Conservation (phyloP, 2,113 vertebrate species). For the Fregata magnificens region DNA sequence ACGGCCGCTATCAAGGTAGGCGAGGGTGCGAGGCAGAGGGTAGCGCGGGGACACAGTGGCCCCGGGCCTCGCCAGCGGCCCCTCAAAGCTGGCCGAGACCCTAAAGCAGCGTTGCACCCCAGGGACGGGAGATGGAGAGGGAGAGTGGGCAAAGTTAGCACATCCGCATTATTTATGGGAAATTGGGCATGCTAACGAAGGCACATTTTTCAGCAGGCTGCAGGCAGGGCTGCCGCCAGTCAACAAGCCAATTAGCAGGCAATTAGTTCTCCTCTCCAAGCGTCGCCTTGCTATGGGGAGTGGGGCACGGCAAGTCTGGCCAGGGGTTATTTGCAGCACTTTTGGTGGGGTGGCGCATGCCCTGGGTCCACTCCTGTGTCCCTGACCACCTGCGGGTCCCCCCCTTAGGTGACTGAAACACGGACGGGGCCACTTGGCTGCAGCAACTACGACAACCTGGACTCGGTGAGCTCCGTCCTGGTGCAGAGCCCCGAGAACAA, state of each 20-base stretch:
- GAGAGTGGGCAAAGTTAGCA: neutral
- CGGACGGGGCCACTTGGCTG: slow-evolving; percentile 96
- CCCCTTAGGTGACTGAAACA: slow-evolving; percentile 91
- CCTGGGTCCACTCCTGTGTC: neutral
- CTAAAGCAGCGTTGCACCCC: neutral
- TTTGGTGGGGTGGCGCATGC: accelerated
- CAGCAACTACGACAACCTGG: slow-evolving; percentile 99
- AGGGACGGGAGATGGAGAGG: neutral
- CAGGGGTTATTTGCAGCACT: neutral
- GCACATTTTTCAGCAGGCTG: slow-evolving; percentile 33
- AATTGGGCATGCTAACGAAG: slow-evolving; percentile 60
- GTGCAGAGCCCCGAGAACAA: slow-evolving; percentile 99
- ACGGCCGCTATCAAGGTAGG: slow-evolving; percentile 95
- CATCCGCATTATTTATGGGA: slow-evolving; percentile 14
- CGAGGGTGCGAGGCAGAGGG: accelerated
- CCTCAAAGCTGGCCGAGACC: neutral
- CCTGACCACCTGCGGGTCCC: neutral
- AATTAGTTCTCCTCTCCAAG: slow-evolving; percentile 54
- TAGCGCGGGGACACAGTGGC: accelerated
- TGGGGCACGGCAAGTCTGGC: neutral
- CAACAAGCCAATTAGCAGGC: slow-evolving; percentile 70
- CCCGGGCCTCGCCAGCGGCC: accelerated
- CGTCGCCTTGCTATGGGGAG: neutral
- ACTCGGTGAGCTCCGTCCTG: slow-evolving; percentile 96
- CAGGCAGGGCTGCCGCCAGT: slow-evolving; percentile 53